Conservation (phyloP, 2,888 invertebrate genomes). For the Graphium colonna region DNA sequence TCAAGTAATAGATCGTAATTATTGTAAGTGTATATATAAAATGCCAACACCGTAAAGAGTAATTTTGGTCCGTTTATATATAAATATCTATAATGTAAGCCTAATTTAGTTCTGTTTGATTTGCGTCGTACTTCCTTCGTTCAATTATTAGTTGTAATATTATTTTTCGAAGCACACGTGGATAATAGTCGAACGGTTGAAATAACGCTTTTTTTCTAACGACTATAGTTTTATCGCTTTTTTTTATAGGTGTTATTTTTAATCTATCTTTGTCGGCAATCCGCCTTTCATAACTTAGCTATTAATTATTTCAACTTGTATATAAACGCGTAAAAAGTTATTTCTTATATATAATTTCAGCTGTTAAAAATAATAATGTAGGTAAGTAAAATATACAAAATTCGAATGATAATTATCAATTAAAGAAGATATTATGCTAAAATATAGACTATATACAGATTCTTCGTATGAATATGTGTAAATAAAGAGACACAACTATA, state of each 20-base stretch:
- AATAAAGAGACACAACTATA: too few relatives aligned
- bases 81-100: neutral
- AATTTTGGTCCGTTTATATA: neutral
- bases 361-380: too few relatives aligned
- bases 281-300: slow-evolving; percentile 43
- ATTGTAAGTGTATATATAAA: too few relatives aligned
- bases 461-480: too few relatives aligned
- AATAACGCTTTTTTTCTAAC: slow-evolving; percentile 18
- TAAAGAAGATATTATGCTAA: too few relatives aligned
- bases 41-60: too few relatives aligned
- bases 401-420: too few relatives aligned
- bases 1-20: too few relatives aligned
- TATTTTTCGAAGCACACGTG: slow-evolving; percentile 33
- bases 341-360: slow-evolving; percentile 2
- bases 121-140: slow-evolving; percentile 58
- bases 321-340: slow-evolving; percentile 11
- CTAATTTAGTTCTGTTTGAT: slow-evolving; percentile 26
- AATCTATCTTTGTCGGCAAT: slow-evolving; percentile 45
- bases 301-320: slow-evolving; percentile 18
- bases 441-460: too few relatives aligned
- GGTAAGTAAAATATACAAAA: too few relatives aligned
- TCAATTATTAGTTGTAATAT: slow-evolving; percentile 66
- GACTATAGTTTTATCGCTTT: slow-evolving; percentile 9
- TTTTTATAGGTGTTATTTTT: slow-evolving; percentile 21
- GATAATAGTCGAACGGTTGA: slow-evolving; percentile 35